phyloP scores from a whole-genome alignment of 2,888 invertebrate genomes.

The Cremastinae sp. region DNA sequence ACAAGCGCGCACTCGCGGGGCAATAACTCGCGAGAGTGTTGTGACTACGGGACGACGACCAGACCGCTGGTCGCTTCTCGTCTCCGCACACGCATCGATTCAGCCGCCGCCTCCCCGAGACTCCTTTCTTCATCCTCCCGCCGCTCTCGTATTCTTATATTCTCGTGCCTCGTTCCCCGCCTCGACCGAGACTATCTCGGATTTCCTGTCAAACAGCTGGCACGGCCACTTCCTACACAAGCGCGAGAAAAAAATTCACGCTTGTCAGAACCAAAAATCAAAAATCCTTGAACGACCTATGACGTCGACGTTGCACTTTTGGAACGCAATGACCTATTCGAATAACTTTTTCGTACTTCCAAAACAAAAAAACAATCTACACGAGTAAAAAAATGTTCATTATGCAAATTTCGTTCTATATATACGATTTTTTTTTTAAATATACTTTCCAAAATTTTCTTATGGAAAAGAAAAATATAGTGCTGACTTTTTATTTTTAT shows the following conservation, averaged over 20 bases:
- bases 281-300: slow-evolving; percentile 14
- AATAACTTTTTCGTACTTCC: no score
- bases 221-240: slow-evolving; percentile 5
- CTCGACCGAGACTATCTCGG: slow-evolving; percentile 42
- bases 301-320: no score
- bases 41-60: slow-evolving; percentile 76
- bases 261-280: slow-evolving; percentile 1
- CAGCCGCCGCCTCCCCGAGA: slow-evolving; percentile 21
- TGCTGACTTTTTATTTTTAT: no score
- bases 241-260: no score
- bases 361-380: no score
- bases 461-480: no score
- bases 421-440: no score
- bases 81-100: slow-evolving; percentile 44
- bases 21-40: slow-evolving; percentile 67
- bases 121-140: slow-evolving; percentile 11
- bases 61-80: slow-evolving; percentile 76
- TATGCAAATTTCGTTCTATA: no score
- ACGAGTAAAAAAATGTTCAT: no score
- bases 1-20: slow-evolving; percentile 55
- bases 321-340: no score
- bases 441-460: no score
- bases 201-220: slow-evolving; percentile 43
- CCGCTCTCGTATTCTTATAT: background rate
- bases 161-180: background rate